These are phyloP conservation scores for Heliconius melpomene DNA, from an alignment of 1,140 invertebrate species.

Conservation along the genomic window DNA sequence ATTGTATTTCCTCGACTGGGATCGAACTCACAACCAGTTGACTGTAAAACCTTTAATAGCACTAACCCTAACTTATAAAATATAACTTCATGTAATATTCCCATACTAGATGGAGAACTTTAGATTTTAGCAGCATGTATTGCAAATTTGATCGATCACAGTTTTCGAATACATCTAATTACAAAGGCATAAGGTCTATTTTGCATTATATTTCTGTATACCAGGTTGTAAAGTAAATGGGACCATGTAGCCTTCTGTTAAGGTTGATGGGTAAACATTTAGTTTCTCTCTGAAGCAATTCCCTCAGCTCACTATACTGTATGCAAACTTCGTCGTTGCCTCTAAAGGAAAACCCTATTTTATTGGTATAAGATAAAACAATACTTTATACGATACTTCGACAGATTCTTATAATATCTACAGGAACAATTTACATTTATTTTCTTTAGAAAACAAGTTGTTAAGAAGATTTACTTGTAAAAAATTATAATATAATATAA, in stretches of 20 bases:
- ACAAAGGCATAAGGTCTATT: conserved; percentile 57
- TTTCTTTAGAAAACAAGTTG: not conserved
- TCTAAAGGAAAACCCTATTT: conserved; percentile 49
- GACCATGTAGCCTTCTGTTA: conserved; percentile 43
- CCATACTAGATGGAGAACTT: not conserved
- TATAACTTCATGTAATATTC: conserved; percentile 3
- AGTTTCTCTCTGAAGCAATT: conserved; percentile 32
- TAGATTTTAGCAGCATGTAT: conserved; percentile 27
- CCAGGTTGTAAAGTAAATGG: conserved; percentile 44
- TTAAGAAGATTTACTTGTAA: not conserved
- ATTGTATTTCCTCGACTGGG: too few relatives aligned
- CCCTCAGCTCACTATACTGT: conserved; percentile 50
- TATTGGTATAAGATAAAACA: conserved; percentile 43
- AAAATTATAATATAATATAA: not conserved
- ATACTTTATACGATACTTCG: conserved; percentile 8
- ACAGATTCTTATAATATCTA: not conserved
- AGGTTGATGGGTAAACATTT: conserved; percentile 41
- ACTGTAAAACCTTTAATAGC: not conserved
- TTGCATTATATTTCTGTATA: conserved; percentile 43
- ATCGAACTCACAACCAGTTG: too few relatives aligned
- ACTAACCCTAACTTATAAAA: not conserved
- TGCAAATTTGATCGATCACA: conserved; percentile 52
- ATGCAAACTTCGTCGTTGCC: conserved; percentile 53
- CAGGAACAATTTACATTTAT: not conserved
- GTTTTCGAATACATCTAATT: conserved; percentile 65